phyloP scores from a whole-genome alignment of 2,888 invertebrate genomes.

The Pterobdella sp. region DNA sequence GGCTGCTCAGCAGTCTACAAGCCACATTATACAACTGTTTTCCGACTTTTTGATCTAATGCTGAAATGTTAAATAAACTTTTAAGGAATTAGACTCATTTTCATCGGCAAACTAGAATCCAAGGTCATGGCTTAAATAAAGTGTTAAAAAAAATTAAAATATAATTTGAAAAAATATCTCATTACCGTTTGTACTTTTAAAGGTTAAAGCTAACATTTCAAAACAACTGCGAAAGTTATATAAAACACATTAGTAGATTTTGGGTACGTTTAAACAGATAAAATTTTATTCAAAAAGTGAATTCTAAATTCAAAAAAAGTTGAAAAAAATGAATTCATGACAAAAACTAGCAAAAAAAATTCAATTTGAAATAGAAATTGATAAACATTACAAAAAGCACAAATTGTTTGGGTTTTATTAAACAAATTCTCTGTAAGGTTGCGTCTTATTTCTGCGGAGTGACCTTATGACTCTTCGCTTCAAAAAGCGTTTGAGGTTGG shows the following conservation, averaged over 20 bases:
- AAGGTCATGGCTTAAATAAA: not conserved
- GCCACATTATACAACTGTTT: not conserved
- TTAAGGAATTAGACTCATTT: not conserved
- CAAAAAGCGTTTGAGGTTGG: too few species aligned
- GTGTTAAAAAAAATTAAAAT: not conserved
- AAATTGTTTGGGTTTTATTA: too few species aligned
- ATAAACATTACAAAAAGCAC: too few species aligned
- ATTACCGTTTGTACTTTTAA: not conserved
- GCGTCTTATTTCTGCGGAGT: too few species aligned
- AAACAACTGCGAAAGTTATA: not conserved
- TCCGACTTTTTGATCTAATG: not conserved
- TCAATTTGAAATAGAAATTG: too few species aligned
- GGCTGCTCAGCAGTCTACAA: conserved; percentile 7
- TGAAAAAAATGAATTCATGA: too few species aligned
- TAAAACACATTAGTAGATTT: not conserved
- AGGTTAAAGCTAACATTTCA: not conserved
- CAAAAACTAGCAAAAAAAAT: too few species aligned
- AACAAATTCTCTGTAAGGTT: too few species aligned
- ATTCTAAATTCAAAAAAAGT: too few species aligned
- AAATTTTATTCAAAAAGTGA: not conserved
- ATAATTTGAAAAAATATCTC: not conserved
- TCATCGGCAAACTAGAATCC: not conserved
- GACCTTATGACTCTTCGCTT: too few species aligned
- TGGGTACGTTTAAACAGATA: not conserved
- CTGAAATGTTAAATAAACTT: not conserved